Evolutionary conservation across 2,888 invertebrate genomes (phyloP), one percentile per base, ranked within the genome.

Genomic region (Megaustenia siamemsis): DNA sequence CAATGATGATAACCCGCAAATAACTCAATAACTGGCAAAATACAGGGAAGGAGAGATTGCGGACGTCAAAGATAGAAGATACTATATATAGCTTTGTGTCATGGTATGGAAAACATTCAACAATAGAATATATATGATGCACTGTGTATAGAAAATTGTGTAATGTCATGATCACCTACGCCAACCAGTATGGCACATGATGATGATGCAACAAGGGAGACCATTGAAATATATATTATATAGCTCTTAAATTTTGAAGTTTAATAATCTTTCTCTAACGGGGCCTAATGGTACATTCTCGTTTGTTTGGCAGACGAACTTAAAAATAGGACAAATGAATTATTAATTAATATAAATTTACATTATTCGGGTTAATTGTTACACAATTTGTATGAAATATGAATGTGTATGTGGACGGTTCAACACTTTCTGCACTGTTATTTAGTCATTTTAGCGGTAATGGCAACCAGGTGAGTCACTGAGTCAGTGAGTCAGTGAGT

Each of bases 391-490:
- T 43, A 45, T n/a, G 8, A 85, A 86, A 84, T 83, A 90, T 90
- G 90, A 89, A 90, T 86, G 90, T 89, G 83, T 86, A 86, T 75
- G 80, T 91, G 32, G 90, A 90, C 76, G 92, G 92, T 40, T 83
- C 90, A 76, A 89, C 90, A n/a, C 82, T 91, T 10, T 88, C 92
- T 56, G 89, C 90, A 35, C 83, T 92, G 77, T 88, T 90, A 82
- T 92, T 89, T 85, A 90, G 89, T 60, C 89, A 91, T 71, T 86
- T 89, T 18, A 88, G 87, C 63, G 87, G 89, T 83, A 66, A 80
- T 32, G 90, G 90, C 10, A 90, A 90, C 84, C 89, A 91, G 89
- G 92, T 91, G 82, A 73, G 86, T n/a, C n/a, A n/a, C n/a, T n/a
- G n/a, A n/a, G n/a, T 49, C 49, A 49, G 49, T 49, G 18, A 49